Evolutionary conservation across 64 coral and sea anemone species (phyloP), one percentile per base, ranked within the genome.

Genomic region (Orbicella faveolata): DNA sequence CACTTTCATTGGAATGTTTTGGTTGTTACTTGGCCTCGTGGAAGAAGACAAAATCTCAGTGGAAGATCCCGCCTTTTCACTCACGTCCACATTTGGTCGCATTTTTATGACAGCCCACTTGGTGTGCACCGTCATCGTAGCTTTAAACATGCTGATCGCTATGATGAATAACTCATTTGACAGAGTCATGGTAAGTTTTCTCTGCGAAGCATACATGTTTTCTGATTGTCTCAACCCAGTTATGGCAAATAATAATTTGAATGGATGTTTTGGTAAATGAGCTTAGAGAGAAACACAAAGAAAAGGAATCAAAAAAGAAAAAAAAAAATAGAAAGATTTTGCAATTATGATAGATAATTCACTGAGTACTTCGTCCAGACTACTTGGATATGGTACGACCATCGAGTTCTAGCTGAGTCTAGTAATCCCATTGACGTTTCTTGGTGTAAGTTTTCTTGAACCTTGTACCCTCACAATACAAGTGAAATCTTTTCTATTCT

Each of bases 121-220:
- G 76, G 20, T 78, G 21, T 78, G 39, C 9, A 78, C 48, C 9
- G 76, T 78, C 16, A 78, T 52, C 1, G 76, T 78, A 78, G 48
- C 76, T 21, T 52, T 78, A 6, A 78, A 78, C 48, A 78, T 78
- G 76, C 76, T 78, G 76, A 52, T 78, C 36, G 76, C 76, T 37
- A 78, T 78, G 76, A 78, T 78, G 76, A 78, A 78, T 20, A 78
- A 78, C 76, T 78, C 76, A 11, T 78, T 78, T 23, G 10, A 78
- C 20, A 78, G 41, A 52, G 54, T 78, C 21, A 78, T 78, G 76
- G 76, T 78, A 21, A 78, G 37, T 7, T 4, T 37, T 75, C 15
- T 75, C 3, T 37, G 11, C 36, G 20, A 14, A 30, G 13, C 30
- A 30, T 30, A 30, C 30, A 30, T 30, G 30, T 0, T 30, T 30